These are phyloP conservation scores for Phalacrocorax carbo DNA, from an alignment of 2,113 vertebrate species.

Conservation along the genomic window DNA sequence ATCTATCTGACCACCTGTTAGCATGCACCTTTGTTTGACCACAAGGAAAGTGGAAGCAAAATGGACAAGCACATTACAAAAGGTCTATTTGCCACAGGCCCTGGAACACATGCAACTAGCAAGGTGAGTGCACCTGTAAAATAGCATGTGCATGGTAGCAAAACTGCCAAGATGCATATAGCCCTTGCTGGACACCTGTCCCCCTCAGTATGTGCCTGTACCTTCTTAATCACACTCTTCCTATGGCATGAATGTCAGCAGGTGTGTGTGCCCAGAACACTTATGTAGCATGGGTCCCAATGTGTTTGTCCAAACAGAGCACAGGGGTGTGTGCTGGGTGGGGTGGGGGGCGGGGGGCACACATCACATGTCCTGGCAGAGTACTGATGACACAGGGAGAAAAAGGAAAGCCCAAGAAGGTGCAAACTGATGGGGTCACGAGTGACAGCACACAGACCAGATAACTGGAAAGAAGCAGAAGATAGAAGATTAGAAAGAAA, in stretches of 20 bases:
- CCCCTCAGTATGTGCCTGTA: background rate
- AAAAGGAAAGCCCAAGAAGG: conserved; percentile 5
- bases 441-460: conserved; percentile 45
- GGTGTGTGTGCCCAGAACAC: background rate
- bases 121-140: background rate
- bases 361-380: background rate
- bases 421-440: background rate
- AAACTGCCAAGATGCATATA: accelerated
- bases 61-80: background rate
- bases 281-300: accelerated
- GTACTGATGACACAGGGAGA: background rate
- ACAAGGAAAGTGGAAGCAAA: background rate
- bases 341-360: too few species aligned
- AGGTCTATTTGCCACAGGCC: background rate
- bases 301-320: background rate
- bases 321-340: background rate
- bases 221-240: background rate
- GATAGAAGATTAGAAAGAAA: conserved; percentile 34
- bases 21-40: background rate
- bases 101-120: background rate
- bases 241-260: accelerated
- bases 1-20: background rate
- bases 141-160: background rate
- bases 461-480: conserved; percentile 63
- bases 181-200: background rate